A percentile compares a stretch with the other conserved stretches of the same genome.
These are phyloP conservation scores for Glareola pratincola DNA, from an alignment of 2,113 vertebrate genomes.

Conservation along the genomic window DNA sequence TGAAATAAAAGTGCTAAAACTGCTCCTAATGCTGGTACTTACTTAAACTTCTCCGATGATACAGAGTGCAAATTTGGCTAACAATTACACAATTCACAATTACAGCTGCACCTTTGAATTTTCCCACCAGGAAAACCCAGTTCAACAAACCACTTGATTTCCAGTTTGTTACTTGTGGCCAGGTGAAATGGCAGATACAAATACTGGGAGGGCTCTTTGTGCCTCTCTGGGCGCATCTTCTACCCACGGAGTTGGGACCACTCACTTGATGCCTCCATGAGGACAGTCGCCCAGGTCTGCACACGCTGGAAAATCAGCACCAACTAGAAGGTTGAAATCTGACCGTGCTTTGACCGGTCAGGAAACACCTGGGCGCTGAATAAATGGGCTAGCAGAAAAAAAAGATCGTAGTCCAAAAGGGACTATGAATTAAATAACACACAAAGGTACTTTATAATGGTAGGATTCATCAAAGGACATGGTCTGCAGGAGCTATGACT, in stretches of 20 bases:
- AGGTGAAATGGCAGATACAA: neutral
- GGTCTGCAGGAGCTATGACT: neutral
- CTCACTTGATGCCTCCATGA: rapidly evolving
- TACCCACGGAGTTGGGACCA: neutral
- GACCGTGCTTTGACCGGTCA: neutral
- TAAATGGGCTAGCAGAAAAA: neutral
- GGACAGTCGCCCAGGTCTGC: neutral
- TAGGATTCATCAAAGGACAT: neutral
- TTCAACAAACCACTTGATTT: neutral
- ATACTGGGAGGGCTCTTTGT: neutral
- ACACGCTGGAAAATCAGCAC: neutral
- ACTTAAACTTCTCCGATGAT: neutral
- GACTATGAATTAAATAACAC: neutral
- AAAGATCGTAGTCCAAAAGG: neutral
- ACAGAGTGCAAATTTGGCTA: neutral
- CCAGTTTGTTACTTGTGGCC: neutral
- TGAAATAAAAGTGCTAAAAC: neutral
- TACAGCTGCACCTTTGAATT: neutral
- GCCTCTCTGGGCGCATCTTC: neutral
- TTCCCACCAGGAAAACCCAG: neutral
- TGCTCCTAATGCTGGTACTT: neutral
- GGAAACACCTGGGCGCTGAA: neutral
- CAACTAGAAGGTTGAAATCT: neutral
- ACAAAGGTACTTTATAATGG: neutral
- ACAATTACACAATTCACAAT: neutral